Percentiles rank a stretch among this genome's conserved stretches.
Conservation (phyloP, 2,888 invertebrate species). For the Abrostola tripartita region DNA sequence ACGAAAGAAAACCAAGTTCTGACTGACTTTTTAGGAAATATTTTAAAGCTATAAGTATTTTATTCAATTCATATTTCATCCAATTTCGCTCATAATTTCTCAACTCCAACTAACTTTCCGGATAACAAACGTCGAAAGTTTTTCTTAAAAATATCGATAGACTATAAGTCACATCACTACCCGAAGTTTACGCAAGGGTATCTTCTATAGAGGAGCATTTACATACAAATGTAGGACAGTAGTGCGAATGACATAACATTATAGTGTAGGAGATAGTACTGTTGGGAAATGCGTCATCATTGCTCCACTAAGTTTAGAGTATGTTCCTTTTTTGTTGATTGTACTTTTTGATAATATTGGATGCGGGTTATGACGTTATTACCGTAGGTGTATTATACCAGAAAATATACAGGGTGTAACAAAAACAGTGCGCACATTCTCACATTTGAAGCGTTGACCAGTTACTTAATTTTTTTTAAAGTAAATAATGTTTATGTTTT, state of each 20-base stretch:
- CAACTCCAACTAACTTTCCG: conserved; percentile 1
- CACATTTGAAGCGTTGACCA: too few relatives aligned
- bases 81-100: conserved; percentile 11
- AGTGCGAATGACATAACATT: conserved; percentile 64
- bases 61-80: conserved; percentile 37
- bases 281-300: conserved; percentile 21
- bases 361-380: too few relatives aligned
- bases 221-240: conserved; percentile 64
- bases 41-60: conserved; percentile 24
- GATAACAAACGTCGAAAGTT: conserved; percentile 45
- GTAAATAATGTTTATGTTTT: too few relatives aligned
- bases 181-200: conserved; percentile 54
- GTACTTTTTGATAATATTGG: neutral
- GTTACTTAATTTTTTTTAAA: too few relatives aligned
- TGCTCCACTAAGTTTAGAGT: conserved; percentile 9
- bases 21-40: neutral
- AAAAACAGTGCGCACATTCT: too few relatives aligned
- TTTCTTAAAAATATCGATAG: conserved; percentile 43
- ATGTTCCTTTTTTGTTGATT: neutral
- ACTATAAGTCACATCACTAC: conserved; percentile 43
- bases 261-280: conserved; percentile 43
- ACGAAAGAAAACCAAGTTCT: neutral
- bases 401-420: too few relatives aligned
- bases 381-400: too few relatives aligned
- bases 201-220: conserved; percentile 57